Evolutionary conservation across 2,113 vertebrate species (phyloP).

Genomic region (Chionodraco myersi): DNA sequence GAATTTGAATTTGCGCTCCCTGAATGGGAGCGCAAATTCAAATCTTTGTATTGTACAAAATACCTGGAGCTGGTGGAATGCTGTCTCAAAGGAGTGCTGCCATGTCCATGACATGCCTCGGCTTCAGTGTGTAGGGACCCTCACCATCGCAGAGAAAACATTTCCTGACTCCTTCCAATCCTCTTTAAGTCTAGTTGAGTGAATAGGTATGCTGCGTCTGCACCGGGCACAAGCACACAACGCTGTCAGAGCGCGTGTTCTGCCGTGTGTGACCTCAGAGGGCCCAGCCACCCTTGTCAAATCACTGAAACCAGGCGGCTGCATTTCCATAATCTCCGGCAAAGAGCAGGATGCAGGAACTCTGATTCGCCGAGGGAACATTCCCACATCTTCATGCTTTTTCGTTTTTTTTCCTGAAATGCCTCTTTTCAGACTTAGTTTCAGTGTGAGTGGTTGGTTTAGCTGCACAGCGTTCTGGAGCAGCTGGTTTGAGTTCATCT

Average conservation of each 20-base stretch:
- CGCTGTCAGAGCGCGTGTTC: conserved; percentile 69
- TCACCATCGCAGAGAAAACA: conserved; percentile 57
- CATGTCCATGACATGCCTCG: conserved; percentile 66
- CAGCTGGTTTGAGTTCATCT: too few relatives aligned
- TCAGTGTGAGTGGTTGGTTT: too few relatives aligned
- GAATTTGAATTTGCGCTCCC: too few relatives aligned
- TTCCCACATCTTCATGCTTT: too few relatives aligned
- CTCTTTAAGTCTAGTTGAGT: conserved; percentile 67
- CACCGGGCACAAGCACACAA: conserved; percentile 54
- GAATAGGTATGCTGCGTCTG: conserved; percentile 69
- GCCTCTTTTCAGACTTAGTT: too few relatives aligned
- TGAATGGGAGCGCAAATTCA: conserved; percentile 44
- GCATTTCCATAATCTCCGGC: conserved; percentile 62
- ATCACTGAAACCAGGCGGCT: conserved; percentile 35
- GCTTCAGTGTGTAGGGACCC: conserved; percentile 50
- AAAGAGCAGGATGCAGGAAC: conserved; percentile 1
- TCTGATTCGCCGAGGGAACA: too few relatives aligned
- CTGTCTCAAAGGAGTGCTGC: conserved; percentile 52
- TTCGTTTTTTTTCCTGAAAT: too few relatives aligned
- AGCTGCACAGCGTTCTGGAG: too few relatives aligned
- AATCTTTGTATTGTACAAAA: conserved; percentile 66
- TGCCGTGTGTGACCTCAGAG: conserved; percentile 38
- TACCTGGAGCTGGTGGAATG: conserved; percentile 59
- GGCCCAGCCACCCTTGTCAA: conserved; percentile 33
- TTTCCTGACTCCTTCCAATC: conserved; percentile 68